Evolutionary conservation across 2,113 vertebrate genomes (phyloP).

Genomic region (Syngnathus scovelli): DNA sequence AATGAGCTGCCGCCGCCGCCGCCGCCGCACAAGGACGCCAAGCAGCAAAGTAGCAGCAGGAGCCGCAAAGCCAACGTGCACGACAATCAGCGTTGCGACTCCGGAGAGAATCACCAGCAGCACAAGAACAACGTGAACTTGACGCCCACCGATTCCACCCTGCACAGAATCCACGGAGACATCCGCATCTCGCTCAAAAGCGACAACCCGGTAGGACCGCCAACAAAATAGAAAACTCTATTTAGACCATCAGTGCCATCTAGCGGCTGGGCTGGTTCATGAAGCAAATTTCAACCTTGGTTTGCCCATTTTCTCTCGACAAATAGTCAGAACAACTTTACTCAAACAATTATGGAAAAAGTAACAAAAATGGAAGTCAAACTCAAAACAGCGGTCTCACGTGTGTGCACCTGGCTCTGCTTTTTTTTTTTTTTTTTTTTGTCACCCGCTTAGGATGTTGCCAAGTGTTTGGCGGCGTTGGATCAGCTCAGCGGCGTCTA

Average conservation of each 20-base stretch:
- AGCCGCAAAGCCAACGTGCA: background rate
- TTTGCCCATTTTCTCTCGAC: too few species aligned
- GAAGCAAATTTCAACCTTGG: too few species aligned
- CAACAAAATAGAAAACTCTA: too few species aligned
- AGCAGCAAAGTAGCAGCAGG: background rate
- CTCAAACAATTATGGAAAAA: too few species aligned
- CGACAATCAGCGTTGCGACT: background rate
- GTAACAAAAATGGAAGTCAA: too few species aligned
- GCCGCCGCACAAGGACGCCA: too few species aligned
- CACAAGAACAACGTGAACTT: background rate
- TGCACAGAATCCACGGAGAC: slow-evolving; percentile 91
- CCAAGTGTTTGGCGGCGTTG: slow-evolving; percentile 83
- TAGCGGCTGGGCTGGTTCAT: too few species aligned
- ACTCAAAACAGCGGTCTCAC: too few species aligned
- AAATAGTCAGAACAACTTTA: too few species aligned
- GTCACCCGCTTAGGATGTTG: slow-evolving; percentile 75
- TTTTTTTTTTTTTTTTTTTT: background rate
- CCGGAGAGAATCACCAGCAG: background rate
- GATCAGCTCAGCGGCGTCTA: slow-evolving; percentile 88
- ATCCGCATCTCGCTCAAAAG: slow-evolving; percentile 91
- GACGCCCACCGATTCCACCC: slow-evolving; percentile 81
- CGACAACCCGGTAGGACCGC: slow-evolving; percentile 82
- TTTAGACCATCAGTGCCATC: too few species aligned
- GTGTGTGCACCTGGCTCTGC: too few species aligned
- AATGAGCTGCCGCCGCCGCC: background rate